Evolutionary conservation across 53 echinoderm and acorn worm species (phyloP).

Genomic region (Hippasteria phrygiana): DNA sequence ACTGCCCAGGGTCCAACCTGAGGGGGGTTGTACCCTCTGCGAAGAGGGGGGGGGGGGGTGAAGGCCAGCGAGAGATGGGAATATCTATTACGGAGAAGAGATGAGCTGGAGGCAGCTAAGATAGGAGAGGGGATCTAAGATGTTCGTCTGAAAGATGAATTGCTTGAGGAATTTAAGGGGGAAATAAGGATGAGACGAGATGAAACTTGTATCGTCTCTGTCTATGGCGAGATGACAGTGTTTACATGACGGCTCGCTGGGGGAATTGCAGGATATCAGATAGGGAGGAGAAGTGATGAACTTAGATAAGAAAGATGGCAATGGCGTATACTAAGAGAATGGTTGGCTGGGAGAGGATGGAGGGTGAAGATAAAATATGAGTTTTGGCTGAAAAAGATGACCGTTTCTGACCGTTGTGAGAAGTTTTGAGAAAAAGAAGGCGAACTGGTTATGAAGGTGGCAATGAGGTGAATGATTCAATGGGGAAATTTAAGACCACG

Average conservation of each 20-base stretch:
- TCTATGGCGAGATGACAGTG: conserved; percentile 20
- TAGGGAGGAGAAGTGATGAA: not conserved
- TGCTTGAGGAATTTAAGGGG: conserved; percentile 13
- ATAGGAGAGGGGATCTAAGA: conserved; percentile 31
- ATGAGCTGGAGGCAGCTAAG: not conserved
- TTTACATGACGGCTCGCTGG: conserved; percentile 4
- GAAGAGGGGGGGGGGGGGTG: not conserved
- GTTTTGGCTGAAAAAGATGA: too few species aligned
- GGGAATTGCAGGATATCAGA: not conserved
- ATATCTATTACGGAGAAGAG: conserved; percentile 46
- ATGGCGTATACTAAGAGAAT: not conserved
- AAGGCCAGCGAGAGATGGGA: not conserved
- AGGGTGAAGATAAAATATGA: not conserved
- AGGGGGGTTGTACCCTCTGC: conserved; percentile 19
- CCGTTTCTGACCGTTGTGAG: too few species aligned
- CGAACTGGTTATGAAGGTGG: too few species aligned
- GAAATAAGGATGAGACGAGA: not conserved
- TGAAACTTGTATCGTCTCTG: conserved; percentile 9
- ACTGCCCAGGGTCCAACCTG: not conserved
- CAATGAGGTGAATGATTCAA: too few species aligned
- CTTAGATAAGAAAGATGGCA: not conserved
- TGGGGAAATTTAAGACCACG: too few species aligned
- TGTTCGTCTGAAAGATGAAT: conserved; percentile 30
- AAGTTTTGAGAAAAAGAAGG: too few species aligned
- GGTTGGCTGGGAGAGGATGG: not conserved